Percentiles rank a stretch among this genome's conserved stretches.
phyloP scores from a whole-genome alignment of 1,140 invertebrate species.

The Sinella curviseta region DNA sequence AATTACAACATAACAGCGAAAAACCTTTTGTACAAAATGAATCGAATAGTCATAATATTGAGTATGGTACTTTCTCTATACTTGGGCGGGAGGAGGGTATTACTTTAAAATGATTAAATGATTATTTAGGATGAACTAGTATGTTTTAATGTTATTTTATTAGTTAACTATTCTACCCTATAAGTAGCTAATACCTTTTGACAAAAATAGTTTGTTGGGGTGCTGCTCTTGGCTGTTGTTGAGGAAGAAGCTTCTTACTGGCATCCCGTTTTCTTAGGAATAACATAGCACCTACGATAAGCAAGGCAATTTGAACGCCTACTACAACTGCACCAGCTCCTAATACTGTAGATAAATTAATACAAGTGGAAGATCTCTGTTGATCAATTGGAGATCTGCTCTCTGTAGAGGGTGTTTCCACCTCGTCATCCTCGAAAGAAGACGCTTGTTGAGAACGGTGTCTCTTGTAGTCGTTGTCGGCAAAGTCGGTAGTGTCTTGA shows the following conservation, averaged over 20 bases:
- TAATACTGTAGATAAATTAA: slow-evolving; percentile 46
- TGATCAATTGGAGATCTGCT: slow-evolving; percentile 9
- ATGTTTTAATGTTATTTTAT: neutral
- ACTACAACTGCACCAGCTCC: slow-evolving; percentile 49
- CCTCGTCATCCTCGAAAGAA: slow-evolving; percentile 36
- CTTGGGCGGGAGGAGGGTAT: too few relatives aligned
- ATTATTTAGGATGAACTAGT: neutral
- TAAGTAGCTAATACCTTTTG: slow-evolving; percentile 46
- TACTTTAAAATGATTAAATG: neutral
- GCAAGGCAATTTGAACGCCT: slow-evolving; percentile 49
- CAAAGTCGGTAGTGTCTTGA: slow-evolving; percentile 30
- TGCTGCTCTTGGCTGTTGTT: slow-evolving; percentile 35
- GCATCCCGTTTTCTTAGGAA: slow-evolving; percentile 43
- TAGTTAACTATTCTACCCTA: neutral
- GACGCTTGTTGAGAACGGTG: slow-evolving; percentile 2
- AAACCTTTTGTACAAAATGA: too few relatives aligned
- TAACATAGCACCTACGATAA: slow-evolving; percentile 47
- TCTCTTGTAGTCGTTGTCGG: slow-evolving; percentile 26
- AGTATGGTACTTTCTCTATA: too few relatives aligned
- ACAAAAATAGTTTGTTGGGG: slow-evolving; percentile 50
- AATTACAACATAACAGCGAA: too few relatives aligned
- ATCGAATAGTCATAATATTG: too few relatives aligned
- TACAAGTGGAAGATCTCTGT: slow-evolving; percentile 40
- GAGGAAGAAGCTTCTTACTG: slow-evolving; percentile 41
- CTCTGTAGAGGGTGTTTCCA: slow-evolving; percentile 27